Conservation (phyloP, 2,888 invertebrate species). For the Limnephilus auricula region DNA sequence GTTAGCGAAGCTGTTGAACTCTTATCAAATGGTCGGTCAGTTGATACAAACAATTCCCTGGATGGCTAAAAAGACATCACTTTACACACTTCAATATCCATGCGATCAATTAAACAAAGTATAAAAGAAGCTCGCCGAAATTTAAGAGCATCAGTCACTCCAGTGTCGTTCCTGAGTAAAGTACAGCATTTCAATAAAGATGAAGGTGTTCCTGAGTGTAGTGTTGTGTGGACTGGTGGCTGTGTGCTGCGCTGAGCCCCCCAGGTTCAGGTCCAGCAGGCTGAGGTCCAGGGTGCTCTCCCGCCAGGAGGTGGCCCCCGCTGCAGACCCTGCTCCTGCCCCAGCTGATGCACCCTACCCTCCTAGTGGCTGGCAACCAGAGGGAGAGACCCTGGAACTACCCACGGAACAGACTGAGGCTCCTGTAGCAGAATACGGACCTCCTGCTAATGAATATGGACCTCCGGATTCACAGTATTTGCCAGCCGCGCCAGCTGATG, state of each 20-base stretch:
- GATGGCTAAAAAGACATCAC: background rate
- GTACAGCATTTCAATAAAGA: conserved; percentile 28
- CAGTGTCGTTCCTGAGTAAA: conserved; percentile 25
- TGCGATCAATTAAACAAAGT: conserved; percentile 15
- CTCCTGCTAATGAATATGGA: conserved; percentile 66
- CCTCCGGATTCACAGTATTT: conserved; percentile 67
- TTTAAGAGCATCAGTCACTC: conserved; percentile 45
- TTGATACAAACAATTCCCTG: background rate
- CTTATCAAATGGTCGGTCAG: conserved; percentile 2
- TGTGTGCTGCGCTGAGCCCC: conserved; percentile 48
- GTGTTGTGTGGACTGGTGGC: conserved; percentile 49
- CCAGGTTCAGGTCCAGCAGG: conserved; percentile 54
- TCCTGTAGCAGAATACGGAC: conserved; percentile 67
- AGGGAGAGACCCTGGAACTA: conserved; percentile 72
- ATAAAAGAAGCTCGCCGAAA: conserved; percentile 39
- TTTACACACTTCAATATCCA: background rate
- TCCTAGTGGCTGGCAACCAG: conserved; percentile 75
- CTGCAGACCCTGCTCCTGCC: conserved; percentile 44
- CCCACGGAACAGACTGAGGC: conserved; percentile 69
- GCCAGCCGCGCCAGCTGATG: conserved; percentile 67
- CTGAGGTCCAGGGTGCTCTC: conserved; percentile 56
- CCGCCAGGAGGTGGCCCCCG: conserved; percentile 56
- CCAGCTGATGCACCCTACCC: conserved; percentile 67
- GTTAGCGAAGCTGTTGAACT: conserved; percentile 31
- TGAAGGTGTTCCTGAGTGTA: conserved; percentile 59